Evolutionary conservation across 1,140 invertebrate genomes (phyloP).

Genomic region (Drosophila grimshawi): DNA sequence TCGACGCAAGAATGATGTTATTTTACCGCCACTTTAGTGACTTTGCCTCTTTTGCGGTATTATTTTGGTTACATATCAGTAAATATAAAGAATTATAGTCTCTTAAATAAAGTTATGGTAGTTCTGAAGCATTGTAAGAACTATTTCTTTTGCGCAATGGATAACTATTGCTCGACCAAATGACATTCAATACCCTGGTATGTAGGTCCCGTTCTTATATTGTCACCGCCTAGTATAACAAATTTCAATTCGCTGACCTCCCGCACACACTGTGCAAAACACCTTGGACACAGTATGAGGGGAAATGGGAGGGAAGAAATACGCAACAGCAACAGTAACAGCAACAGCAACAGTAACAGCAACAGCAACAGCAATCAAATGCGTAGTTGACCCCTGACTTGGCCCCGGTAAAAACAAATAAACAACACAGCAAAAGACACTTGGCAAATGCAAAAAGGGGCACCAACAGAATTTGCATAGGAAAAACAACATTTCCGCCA

Average conservation of each 20-base stretch:
- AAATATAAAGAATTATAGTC: too few species aligned
- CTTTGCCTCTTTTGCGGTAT: too few species aligned
- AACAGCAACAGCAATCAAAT: constrained; percentile 52
- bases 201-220: constrained; percentile 14
- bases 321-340: constrained; percentile 30
- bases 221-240: constrained; percentile 34
- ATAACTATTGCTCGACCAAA: not conserved
- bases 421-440: constrained; percentile 55
- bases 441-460: constrained; percentile 53
- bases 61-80: too few species aligned
- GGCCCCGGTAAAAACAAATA: constrained; percentile 53
- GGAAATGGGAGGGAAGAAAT: constrained; percentile 7
- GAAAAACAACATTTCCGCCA: constrained; percentile 60
- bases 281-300: constrained; percentile 12
- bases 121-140: too few species aligned
- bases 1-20: too few species aligned
- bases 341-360: constrained; percentile 22
- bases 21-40: too few species aligned
- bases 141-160: not conserved
- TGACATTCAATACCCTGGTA: constrained; percentile 1
- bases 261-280: constrained; percentile 42
- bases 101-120: too few species aligned
- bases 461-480: constrained; percentile 50
- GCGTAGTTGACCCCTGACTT: constrained; percentile 59
- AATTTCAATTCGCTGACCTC: constrained; percentile 51